Evolutionary conservation across 1,140 invertebrate genomes (phyloP).

Genomic region (Telenomus remus): DNA sequence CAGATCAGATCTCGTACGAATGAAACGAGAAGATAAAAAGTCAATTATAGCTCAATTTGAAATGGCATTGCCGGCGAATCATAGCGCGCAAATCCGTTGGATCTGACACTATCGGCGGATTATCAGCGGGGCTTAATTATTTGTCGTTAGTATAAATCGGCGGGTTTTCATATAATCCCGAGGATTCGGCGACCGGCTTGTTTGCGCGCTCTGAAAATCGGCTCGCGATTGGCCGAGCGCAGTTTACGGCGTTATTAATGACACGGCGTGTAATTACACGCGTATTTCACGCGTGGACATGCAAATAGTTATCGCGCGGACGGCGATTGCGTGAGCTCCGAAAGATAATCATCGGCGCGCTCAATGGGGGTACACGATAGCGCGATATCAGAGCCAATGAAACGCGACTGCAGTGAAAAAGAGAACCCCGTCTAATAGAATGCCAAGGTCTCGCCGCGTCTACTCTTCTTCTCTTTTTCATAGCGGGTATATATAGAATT

Average conservation of each 20-base stretch:
- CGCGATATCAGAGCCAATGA: constrained; percentile 29
- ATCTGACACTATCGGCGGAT: too few relatives aligned
- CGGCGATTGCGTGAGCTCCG: constrained; percentile 35
- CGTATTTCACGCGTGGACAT: constrained; percentile 40
- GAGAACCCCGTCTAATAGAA: constrained; percentile 18
- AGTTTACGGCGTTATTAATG: constrained; percentile 45
- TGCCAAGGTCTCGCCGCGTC: constrained; percentile 23
- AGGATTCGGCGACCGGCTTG: too few relatives aligned
- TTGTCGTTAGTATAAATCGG: too few relatives aligned
- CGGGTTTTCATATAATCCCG: too few relatives aligned
- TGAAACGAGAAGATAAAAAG: too few relatives aligned
- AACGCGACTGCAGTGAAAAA: constrained; percentile 16
- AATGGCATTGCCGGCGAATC: too few relatives aligned
- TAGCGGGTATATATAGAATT: constrained; percentile 15
- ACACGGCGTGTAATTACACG: constrained; percentile 31
- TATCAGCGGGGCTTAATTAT: too few relatives aligned
- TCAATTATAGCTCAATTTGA: too few relatives aligned
- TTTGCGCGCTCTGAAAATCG: too few relatives aligned
- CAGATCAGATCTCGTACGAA: too few relatives aligned
- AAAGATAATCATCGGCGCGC: constrained; percentile 38
- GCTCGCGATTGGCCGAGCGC: neutral
- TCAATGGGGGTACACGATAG: constrained; percentile 28
- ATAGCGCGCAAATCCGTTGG: too few relatives aligned
- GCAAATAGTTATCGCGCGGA: constrained; percentile 38
- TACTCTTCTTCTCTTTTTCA: constrained; percentile 6